These are phyloP conservation scores for Brachynemurus nebulosus DNA, from an alignment of 2,888 invertebrate species.

Conservation along the genomic window DNA sequence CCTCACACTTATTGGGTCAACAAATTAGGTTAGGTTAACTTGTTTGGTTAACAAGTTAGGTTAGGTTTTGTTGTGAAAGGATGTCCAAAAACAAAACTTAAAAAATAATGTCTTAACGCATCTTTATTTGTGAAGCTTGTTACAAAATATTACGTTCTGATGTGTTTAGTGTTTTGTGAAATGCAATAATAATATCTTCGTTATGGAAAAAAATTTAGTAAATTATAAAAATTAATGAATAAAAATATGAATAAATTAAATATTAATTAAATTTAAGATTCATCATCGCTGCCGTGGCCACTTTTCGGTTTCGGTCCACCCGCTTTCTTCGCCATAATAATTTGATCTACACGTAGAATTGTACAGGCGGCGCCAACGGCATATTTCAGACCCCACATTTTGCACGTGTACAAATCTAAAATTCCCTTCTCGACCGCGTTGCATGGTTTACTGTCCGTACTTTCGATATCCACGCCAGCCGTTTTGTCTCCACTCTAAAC, in stretches of 20 bases:
- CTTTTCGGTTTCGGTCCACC: conserved; percentile 80
- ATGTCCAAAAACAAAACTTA: no score
- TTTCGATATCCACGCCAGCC: conserved; percentile 79
- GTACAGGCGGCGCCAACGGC: conserved; percentile 88
- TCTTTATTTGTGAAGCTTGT: no score
- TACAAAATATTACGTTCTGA: no score
- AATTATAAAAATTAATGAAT: no score
- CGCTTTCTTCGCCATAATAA: conserved; percentile 95
- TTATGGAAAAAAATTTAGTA: no score
- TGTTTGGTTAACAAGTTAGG: no score
- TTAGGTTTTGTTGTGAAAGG: no score
- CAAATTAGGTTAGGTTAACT: no score
- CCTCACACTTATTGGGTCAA: no score
- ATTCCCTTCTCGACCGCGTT: conserved; percentile 69
- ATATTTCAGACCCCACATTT: conserved; percentile 91
- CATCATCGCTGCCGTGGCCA: conserved; percentile 55
- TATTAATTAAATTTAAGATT: conserved; percentile 27
- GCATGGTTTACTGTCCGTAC: conserved; percentile 50
- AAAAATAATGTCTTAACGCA: no score
- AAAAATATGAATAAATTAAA: not conserved
- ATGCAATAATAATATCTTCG: no score
- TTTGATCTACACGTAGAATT: conserved; percentile 88
- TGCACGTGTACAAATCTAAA: conserved; percentile 69
- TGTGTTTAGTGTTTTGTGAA: no score
- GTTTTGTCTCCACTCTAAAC: conserved; percentile 61